Evolutionary conservation across 1,140 invertebrate species (phyloP).

Genomic region (Hyles vespertilio): DNA sequence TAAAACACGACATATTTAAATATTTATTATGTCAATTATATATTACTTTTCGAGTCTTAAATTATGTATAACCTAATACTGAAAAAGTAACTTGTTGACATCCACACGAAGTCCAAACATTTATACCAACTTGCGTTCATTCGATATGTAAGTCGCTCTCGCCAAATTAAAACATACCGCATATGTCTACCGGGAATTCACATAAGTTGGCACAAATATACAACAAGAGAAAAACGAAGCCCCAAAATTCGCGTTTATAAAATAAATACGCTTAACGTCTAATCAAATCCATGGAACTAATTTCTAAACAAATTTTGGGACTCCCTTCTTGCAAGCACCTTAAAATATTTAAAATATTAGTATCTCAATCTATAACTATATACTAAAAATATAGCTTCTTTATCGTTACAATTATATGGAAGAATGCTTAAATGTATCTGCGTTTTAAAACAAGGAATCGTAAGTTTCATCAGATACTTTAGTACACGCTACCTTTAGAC

Average conservation of each 20-base stretch:
- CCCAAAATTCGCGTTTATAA: slow-evolving; percentile 32
- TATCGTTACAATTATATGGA: slow-evolving; percentile 43
- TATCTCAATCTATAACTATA: slow-evolving; percentile 36
- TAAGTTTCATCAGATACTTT: slow-evolving; percentile 26
- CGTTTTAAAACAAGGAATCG: slow-evolving; percentile 39
- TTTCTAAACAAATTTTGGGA: slow-evolving; percentile 39
- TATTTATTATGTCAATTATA: slow-evolving; percentile 38
- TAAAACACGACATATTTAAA: not conserved
- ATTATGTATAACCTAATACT: slow-evolving; percentile 62
- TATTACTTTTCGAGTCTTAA: slow-evolving; percentile 62
- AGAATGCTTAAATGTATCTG: slow-evolving; percentile 51
- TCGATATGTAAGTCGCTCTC: slow-evolving; percentile 41
- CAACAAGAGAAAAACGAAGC: slow-evolving; percentile 40
- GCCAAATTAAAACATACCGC: too few relatives aligned
- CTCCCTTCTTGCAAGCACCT: slow-evolving; percentile 57
- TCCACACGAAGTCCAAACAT: slow-evolving; percentile 28
- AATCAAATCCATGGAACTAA: slow-evolving; percentile 61
- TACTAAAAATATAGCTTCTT: slow-evolving; percentile 62
- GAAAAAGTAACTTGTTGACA: slow-evolving; percentile 52
- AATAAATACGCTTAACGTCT: slow-evolving; percentile 44
- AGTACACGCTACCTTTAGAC: slow-evolving; percentile 53
- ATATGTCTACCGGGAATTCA: not conserved
- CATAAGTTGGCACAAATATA: slow-evolving; percentile 63
- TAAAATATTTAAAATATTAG: slow-evolving; percentile 36
- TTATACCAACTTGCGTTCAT: slow-evolving; percentile 45